Conservation (phyloP, 1,140 invertebrate species). For the Mya arenaria region DNA sequence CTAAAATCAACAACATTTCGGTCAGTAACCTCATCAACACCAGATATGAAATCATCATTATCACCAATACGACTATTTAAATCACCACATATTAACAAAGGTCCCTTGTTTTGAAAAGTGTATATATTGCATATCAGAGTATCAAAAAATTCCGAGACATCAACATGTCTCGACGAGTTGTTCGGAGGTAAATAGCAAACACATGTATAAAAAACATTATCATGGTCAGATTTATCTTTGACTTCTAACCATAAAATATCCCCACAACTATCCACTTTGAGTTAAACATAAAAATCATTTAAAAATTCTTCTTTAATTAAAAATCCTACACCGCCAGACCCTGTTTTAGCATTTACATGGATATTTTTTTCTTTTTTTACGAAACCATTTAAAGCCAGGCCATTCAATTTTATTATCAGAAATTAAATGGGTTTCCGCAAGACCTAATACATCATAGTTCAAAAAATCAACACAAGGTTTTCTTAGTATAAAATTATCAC, state of each 20-base stretch:
- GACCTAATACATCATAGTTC: constrained; percentile 51
- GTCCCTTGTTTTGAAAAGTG: constrained; percentile 47
- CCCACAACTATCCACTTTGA: constrained; percentile 30
- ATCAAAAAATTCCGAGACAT: constrained; percentile 45
- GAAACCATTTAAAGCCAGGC: constrained; percentile 34
- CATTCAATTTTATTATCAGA: constrained; percentile 7
- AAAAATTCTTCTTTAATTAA: constrained; percentile 32
- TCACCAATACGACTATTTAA: constrained; percentile 47
- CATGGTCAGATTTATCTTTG: neutral
- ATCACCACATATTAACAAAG: constrained; percentile 43
- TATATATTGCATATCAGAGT: constrained; percentile 50
- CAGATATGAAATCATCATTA: constrained; percentile 45
- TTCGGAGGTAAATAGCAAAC: constrained; percentile 52
- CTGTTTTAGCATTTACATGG: constrained; percentile 22
- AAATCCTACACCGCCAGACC: constrained; percentile 48
- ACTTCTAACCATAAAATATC: constrained; percentile 45
- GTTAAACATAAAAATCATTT: neutral
- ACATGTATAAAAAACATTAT: constrained; percentile 21
- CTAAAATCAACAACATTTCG: constrained; percentile 39
- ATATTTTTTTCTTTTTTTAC: constrained; percentile 27
- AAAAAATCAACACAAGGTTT: constrained; percentile 6
- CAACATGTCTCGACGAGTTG: constrained; percentile 24
- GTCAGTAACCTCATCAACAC: constrained; percentile 42
- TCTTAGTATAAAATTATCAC: constrained; percentile 33
- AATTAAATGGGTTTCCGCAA: constrained; percentile 50